Evolutionary conservation across 2,888 invertebrate genomes (phyloP), one percentile per base, ranked within the genome.

Genomic region (Drosophila siamana): DNA sequence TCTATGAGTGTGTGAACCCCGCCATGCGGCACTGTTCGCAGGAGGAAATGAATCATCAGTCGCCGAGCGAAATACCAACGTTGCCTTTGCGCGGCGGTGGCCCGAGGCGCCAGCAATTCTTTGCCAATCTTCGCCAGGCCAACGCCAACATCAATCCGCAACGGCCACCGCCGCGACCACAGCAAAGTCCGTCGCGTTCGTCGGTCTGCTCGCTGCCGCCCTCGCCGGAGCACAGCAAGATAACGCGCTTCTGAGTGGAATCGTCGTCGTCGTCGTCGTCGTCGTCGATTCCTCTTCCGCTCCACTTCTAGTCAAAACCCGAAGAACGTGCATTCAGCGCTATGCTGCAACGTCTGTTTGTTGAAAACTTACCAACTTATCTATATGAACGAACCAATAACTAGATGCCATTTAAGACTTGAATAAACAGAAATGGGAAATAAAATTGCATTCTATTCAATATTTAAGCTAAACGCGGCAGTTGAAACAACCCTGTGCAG

Each of bases 1-100:
- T 94, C 46, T 94, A 94, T 69, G 94, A 94, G 88, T 94, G 94
- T 78, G 93, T 94, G 0, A 94, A 94, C 86, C 92, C 94, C 52
- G 93, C 94, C 54, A 92, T 92, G 92, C 90, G 92, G 1, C 90
- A 91, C 60, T 91, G 91, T 36, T 86, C 92, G 3, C 91, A 92
- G 51, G 91, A 92, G 24, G 91, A 92, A 41, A 78, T 90, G 9
- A 62, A 82, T n/a, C 90, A 90, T 66, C 92, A 91, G 57, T 91
- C 92, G 6, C 92, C 92, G n/a, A 92, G 91, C 61, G 92, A 92
- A 82, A 92, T 92, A 46, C 92, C 92, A 33, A 92, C 92, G 2
- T 74, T 92, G 57, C 92, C 92, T 1, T 67, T 92, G 38, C 90
- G 92, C 9, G 91, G 91, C 43, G 90, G 90, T 36, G 91, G 91